phyloP scores from a whole-genome alignment of 2,888 invertebrate species.

The Adineta ricciae region DNA sequence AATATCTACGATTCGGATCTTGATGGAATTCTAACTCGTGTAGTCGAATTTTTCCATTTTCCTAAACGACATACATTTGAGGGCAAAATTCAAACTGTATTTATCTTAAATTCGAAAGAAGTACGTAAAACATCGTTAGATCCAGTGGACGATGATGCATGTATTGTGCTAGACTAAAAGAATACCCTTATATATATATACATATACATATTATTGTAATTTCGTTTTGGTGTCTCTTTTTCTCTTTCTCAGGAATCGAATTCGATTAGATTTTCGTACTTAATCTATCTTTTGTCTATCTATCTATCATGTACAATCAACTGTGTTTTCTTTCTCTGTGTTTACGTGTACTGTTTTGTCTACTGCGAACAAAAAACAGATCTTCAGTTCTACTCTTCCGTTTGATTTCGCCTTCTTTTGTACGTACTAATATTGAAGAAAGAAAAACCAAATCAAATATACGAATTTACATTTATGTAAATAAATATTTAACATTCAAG shows the following conservation, averaged over 20 bases:
- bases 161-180: not conserved
- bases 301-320: not conserved
- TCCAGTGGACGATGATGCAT: not conserved
- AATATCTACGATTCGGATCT: not conserved
- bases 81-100: not conserved
- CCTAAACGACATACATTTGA: not conserved
- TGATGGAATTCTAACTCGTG: not conserved
- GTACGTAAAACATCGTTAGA: not conserved
- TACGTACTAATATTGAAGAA: no score
- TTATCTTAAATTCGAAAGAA: not conserved
- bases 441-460: not conserved
- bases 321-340: not conserved
- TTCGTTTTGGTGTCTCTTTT: not conserved
- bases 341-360: not conserved
- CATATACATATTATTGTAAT: not conserved
- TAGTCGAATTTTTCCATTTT: not conserved
- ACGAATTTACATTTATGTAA: not conserved
- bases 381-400: not conserved
- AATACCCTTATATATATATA: not conserved
- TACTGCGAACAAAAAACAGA: not conserved
- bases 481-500: not conserved
- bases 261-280: not conserved
- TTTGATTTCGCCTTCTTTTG: not conserved
- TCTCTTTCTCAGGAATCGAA: not conserved
- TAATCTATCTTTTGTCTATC: not conserved